Base-by-base conservation (phyloP, 30 jellyfish, hydroid and myxozoan species). In the Cassiopea xamachana region DNA sequence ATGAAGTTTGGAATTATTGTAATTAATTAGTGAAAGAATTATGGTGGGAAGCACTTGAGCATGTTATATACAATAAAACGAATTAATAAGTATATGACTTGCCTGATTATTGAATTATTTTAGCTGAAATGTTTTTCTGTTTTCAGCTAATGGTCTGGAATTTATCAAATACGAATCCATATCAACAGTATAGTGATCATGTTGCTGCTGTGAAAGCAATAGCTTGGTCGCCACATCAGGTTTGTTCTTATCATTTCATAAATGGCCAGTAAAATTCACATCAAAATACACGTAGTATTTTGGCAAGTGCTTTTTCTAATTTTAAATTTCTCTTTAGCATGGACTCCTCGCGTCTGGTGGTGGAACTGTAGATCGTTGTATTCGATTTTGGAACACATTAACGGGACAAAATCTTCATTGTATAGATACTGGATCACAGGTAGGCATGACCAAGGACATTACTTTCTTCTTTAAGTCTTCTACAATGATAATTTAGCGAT, bases 201-300 rank as follows among this genome's bases (percentile, higher is more conserved):
- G 93, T 98, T 62, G 99, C 99, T 15, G 99, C 99, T 1, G 99
- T 95, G 39, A 95, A 95, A 85, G 99, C 99, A 5, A 91, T 95
- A 49, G 98, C 99, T 12, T 95, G 99, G 99, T 95, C 99, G 7
- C 99, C 99, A 1, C 99, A 95, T 91, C 99, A 95, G 98, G 99
- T 95, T 18, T 27, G 39, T 27, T 27, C 39, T 27, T 27, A 27
- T 27, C 39, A 27, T 27, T 27, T 27, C 39, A 27, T 27, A 27
- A 27, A 27, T 48, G 84, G 67, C 18, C 75, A 15, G 7, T 55
- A 10, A 55, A 55, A 55, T 55, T 55, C 10, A 55, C 12, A 55
- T 55, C 64, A 55, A 10, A 55, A 55, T 27, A 27, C 64, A 6
- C 12, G 12, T 55, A 55, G 0, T 10, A 3, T 10, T 55, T 55